These are phyloP conservation scores for Drosophila kepulauana DNA, from an alignment of 1,140 invertebrate genomes.

Conservation along the genomic window DNA sequence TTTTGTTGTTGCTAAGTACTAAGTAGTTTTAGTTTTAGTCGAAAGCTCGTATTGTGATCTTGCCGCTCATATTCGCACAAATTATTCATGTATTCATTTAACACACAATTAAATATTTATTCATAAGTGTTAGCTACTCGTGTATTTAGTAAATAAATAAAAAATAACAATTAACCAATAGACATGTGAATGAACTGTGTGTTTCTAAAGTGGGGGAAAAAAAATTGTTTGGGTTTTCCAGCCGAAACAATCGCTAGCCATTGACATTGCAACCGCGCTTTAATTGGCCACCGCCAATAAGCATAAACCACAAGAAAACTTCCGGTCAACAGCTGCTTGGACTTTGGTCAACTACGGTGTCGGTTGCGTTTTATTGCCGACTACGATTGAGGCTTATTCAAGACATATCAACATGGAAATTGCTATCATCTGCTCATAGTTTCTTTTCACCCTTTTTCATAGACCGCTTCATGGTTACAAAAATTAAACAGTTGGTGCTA, in stretches of 20 bases:
- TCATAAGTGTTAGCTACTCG: constrained; percentile 29
- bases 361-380: constrained; percentile 3
- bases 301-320: constrained; percentile 62
- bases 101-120: constrained; percentile 16
- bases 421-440: neutral
- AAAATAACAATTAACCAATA: neutral
- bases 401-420: neutral
- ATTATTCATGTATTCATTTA: constrained; percentile 16
- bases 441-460: neutral
- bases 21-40: constrained; percentile 1
- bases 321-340: constrained; percentile 48
- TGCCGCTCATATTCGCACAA: constrained; percentile 21
- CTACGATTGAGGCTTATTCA: neutral
- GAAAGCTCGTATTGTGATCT: constrained; percentile 66
- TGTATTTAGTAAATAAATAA: constrained; percentile 29
- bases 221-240: constrained; percentile 63
- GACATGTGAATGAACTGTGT: constrained; percentile 10
- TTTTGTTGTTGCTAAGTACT: no score
- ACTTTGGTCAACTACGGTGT: constrained; percentile 52
- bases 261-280: constrained; percentile 59
- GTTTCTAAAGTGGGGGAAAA: neutral
- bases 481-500: neutral
- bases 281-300: constrained; percentile 55
- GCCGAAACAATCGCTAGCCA: constrained; percentile 45
- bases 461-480: neutral